These are phyloP conservation scores for Centropus unirufus DNA, from an alignment of 2,113 vertebrate genomes.

Conservation along the genomic window DNA sequence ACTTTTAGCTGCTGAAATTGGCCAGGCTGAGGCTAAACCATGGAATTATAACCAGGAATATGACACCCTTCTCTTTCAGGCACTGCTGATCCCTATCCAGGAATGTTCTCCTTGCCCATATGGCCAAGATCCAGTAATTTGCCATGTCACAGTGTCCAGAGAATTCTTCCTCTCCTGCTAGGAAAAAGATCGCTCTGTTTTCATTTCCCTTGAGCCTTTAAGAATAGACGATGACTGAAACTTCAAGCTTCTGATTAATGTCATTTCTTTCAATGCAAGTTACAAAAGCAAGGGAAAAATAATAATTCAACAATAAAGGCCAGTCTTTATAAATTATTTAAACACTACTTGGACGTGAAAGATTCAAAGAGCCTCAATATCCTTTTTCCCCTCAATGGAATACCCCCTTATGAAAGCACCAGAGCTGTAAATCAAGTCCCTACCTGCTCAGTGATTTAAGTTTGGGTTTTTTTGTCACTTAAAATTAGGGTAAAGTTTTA, in stretches of 20 bases:
- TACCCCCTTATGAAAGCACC: background rate
- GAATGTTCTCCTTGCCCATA: background rate
- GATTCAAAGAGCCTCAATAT: constrained; percentile 10
- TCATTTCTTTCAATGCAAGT: background rate
- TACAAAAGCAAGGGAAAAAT: background rate
- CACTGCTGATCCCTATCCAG: background rate
- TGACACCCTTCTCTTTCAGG: background rate
- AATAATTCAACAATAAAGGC: background rate
- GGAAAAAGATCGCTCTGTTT: constrained; percentile 36
- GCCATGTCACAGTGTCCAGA: background rate
- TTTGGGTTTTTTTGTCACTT: background rate
- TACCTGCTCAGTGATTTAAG: background rate
- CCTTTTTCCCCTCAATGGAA: background rate
- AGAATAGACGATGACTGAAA: background rate
- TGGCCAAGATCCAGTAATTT: background rate
- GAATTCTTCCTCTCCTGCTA: background rate
- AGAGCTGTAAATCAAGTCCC: background rate
- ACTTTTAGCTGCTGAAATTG: too few relatives aligned
- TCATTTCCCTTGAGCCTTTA: constrained; percentile 12
- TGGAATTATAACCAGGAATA: background rate
- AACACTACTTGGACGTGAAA: background rate
- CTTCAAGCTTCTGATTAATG: constrained; percentile 35
- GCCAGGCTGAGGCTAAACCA: too few relatives aligned
- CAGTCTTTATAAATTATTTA: constrained; percentile 21
- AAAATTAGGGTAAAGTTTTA: background rate